A percentile compares a stretch with the other conserved stretches of the same genome.
These are phyloP conservation scores for Acipenser ruthenus DNA, from an alignment of 2,797 vertebrate species.

Conservation along the genomic window DNA sequence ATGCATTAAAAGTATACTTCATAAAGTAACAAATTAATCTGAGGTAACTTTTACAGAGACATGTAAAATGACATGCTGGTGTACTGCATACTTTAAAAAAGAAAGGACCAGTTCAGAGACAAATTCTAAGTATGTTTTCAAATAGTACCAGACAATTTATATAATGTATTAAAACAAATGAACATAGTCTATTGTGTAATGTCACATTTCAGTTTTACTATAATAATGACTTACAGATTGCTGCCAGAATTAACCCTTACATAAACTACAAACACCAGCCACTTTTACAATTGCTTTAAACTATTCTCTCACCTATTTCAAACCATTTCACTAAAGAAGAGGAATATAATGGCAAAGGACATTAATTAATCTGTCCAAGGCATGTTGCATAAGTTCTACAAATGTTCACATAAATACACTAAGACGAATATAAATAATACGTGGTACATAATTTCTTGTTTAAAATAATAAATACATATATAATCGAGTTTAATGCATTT, in stretches of 20 bases:
- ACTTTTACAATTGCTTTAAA: slow-evolving; percentile 73
- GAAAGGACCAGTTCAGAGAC: slow-evolving; percentile 35
- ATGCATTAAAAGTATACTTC: slow-evolving; percentile 53
- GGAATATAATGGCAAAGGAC: slow-evolving; percentile 60
- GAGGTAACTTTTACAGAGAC: slow-evolving; percentile 47
- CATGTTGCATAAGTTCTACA: slow-evolving; percentile 73
- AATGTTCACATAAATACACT: slow-evolving; percentile 92
- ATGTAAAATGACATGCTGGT: slow-evolving; percentile 64
- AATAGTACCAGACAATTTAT: slow-evolving; percentile 53
- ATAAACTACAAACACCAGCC: slow-evolving; percentile 79
- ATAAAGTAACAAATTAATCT: slow-evolving; percentile 53
- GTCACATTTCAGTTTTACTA: slow-evolving; percentile 53
- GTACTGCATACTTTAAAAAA: slow-evolving; percentile 40
- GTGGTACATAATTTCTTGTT: slow-evolving; percentile 72
- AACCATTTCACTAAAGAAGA: slow-evolving; percentile 63
- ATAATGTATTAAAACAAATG: slow-evolving; percentile 54
- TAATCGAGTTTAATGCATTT: slow-evolving; percentile 73
- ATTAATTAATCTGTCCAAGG: slow-evolving; percentile 67
- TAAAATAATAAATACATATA: slow-evolving; percentile 94
- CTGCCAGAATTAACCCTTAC: slow-evolving; percentile 63
- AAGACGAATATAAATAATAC: slow-evolving; percentile 96
- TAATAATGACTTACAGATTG: slow-evolving; percentile 55
- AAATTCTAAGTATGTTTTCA: slow-evolving; percentile 50
- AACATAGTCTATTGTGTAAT: slow-evolving; percentile 39
- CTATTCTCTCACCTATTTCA: slow-evolving; percentile 68